Percentiles rank a stretch among this genome's conserved stretches.
These are phyloP conservation scores for Podiceps cristatus DNA, from an alignment of 2,113 vertebrate species.

Conservation along the genomic window DNA sequence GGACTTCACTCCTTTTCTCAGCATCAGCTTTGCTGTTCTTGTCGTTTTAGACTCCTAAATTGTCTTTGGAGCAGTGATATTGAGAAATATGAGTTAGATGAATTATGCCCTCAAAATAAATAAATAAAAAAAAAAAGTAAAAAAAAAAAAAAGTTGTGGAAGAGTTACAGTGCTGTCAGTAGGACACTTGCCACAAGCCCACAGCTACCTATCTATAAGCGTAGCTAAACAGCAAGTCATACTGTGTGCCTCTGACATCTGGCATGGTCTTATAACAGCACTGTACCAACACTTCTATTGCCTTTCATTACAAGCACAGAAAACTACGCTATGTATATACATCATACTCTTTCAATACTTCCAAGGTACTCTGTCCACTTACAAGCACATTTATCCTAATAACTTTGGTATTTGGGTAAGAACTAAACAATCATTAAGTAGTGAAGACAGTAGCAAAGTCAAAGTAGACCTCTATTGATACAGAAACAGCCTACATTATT, in stretches of 20 bases:
- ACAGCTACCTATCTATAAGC: background rate
- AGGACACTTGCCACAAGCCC: background rate
- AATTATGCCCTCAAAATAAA: background rate
- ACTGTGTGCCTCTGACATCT: background rate
- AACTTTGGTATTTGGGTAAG: background rate
- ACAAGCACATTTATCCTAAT: background rate
- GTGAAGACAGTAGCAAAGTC: background rate
- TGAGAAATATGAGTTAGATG: background rate
- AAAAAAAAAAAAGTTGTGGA: background rate
- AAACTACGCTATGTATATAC: background rate
- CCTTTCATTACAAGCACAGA: background rate
- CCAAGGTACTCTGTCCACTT: background rate
- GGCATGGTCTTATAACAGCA: background rate
- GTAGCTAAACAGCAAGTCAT: slow-evolving; percentile 20
- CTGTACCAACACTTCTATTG: background rate
- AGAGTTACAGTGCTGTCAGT: background rate
- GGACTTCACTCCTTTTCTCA: background rate
- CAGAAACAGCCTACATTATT: background rate
- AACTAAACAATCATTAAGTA: background rate
- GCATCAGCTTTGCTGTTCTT: background rate
- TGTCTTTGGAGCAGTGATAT: background rate
- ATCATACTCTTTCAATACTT: background rate
- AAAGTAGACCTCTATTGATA: background rate
- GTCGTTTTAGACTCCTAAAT: background rate
- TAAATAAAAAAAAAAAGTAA: background rate